Evolutionary conservation across 2,113 vertebrate genomes (phyloP).

Genomic region (Odontophorus gujanensis): DNA sequence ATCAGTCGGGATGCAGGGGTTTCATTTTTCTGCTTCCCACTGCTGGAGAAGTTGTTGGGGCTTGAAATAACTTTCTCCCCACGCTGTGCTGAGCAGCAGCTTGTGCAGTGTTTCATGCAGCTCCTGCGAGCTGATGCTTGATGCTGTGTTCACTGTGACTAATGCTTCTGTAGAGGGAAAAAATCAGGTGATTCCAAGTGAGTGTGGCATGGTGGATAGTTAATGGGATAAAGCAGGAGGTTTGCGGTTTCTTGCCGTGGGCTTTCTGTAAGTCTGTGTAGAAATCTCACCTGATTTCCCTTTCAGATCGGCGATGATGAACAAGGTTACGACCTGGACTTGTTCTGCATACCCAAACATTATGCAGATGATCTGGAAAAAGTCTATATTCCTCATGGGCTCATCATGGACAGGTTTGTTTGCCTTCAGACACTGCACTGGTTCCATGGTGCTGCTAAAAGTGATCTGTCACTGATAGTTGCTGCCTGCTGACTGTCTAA

Average conservation of each 20-base stretch:
- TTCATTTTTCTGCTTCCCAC: background rate
- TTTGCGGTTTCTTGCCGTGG: background rate
- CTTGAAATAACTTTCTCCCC: background rate
- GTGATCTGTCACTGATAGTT: background rate
- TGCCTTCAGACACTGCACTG: background rate
- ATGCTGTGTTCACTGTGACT: background rate
- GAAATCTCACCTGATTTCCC: constrained; percentile 47
- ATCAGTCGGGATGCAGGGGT: background rate
- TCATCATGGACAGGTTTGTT: constrained; percentile 96
- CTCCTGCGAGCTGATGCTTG: background rate
- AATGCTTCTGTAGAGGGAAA: background rate
- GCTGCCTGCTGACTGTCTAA: constrained; percentile 3
- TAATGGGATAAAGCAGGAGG: background rate
- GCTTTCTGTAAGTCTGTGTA: background rate
- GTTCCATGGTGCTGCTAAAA: background rate
- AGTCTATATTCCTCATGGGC: constrained; percentile 97
- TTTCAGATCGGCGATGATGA: constrained; percentile 95
- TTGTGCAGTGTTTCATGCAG: background rate
- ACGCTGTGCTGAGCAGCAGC: background rate
- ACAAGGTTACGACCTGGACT: constrained; percentile 94
- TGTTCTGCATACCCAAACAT: constrained; percentile 98
- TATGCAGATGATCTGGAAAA: constrained; percentile 91
- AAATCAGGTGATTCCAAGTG: background rate
- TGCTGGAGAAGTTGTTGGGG: background rate
- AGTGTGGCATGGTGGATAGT: fast-evolving